Base-by-base conservation (phyloP, 2,797 vertebrate genomes). In the Coregonus sp. region DNA sequence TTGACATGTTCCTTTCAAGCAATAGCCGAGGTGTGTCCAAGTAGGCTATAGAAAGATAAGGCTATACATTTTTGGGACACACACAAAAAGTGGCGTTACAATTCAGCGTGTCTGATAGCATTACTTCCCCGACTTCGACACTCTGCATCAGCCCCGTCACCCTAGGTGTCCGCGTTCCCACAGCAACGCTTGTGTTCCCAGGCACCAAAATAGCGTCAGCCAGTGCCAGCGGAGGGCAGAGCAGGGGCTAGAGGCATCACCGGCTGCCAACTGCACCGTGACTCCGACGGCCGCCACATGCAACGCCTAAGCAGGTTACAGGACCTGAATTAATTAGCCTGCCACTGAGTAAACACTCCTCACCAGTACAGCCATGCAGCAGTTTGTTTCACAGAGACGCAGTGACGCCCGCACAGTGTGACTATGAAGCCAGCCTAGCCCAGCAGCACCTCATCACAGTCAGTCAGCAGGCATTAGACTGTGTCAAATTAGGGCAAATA, bases 101-200 rank as follows among this genome's bases (percentile, higher is more conserved):
- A 47, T 12, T 47, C 59, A 51, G 75, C 40, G 11, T 72, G 72
- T 77, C 77, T 75, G 68, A 69, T 74, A 63, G 18, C 51, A 73
- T 82, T 77, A 74, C 61, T 33, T 79, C 77, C 70, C 61, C 1
- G 0, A 70, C 56, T 11, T 65, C 25, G 25, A 54, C 35, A 15
- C 50, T 59, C 70, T 63, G 73, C 73, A 70, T 70, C 77, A 70
- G 72, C 73, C 77, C 31, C n/a, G 35, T 14, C 76, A 52, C 68
- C 65, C 50, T 20, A n/a, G 78, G 75, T 56, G 71, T 79, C 81
- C 72, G 71, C 65, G 68, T 79, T 79, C 63, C 78, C 75, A 77
- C 25, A 15, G 81, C 67, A 79, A 75, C 67, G 15, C 14, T 16
- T 5, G 2, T 5, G 12, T 37, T 35, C 70, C 69, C 73, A 68